These are phyloP conservation scores for Phodopus roborovskii DNA, from an alignment of 2,113 vertebrate species.

Conservation along the genomic window DNA sequence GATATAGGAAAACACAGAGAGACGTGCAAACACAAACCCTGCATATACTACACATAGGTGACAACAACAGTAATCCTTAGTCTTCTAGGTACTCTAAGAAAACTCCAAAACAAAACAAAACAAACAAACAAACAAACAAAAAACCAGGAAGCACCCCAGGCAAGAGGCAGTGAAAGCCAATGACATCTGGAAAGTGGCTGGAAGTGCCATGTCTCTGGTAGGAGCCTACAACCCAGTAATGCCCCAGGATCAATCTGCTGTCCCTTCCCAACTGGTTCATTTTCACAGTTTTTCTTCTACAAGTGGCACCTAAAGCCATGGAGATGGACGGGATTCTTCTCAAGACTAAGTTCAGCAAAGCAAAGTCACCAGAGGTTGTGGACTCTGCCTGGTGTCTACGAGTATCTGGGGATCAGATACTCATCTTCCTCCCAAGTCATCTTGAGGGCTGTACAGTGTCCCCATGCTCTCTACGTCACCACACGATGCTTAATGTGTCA, in stretches of 20 bases:
- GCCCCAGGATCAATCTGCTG: not conserved
- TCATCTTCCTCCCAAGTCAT: not conserved
- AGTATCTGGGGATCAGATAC: not conserved
- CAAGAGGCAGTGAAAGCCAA: constrained; percentile 32
- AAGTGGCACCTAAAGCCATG: constrained; percentile 24
- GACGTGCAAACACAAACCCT: not conserved
- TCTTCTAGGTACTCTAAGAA: constrained; percentile 28
- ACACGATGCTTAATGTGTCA: not conserved
- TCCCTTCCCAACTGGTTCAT: constrained; percentile 31
- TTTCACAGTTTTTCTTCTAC: constrained; percentile 13
- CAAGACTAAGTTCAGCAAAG: not conserved
- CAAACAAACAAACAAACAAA: no score
- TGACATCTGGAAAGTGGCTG: not conserved
- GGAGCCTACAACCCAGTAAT: constrained; percentile 26
- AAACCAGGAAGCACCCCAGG: not conserved
- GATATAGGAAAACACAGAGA: not conserved
- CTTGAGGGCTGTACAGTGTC: no score
- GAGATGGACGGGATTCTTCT: not conserved
- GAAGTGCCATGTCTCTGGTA: not conserved
- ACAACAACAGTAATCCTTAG: not conserved
- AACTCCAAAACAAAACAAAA: no score
- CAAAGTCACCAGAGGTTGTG: not conserved
- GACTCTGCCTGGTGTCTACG: not conserved
- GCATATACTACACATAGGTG: not conserved
- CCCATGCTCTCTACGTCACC: not conserved